Percentiles rank a stretch among this genome's conserved stretches.
phyloP scores from a whole-genome alignment of 2,797 vertebrate genomes.

The Arremon aurantiirostris region DNA sequence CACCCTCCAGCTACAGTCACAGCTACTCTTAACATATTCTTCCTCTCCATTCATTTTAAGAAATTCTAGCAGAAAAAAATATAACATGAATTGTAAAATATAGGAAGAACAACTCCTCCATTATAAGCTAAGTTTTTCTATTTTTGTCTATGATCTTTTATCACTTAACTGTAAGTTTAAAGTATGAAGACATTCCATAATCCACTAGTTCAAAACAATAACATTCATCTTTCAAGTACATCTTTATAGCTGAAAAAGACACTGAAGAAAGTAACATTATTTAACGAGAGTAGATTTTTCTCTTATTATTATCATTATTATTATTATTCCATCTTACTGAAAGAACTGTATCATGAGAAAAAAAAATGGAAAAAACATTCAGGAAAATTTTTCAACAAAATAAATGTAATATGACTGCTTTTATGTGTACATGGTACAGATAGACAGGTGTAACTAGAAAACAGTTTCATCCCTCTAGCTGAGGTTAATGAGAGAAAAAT shows the following conservation, averaged over 20 bases:
- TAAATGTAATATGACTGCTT: conserved; percentile 20
- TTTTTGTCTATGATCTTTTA: not conserved
- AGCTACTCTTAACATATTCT: not conserved
- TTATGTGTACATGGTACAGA: conserved; percentile 53
- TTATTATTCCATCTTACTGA: not conserved
- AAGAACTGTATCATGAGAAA: not conserved
- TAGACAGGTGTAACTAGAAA: conserved; percentile 17
- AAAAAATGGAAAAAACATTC: not conserved
- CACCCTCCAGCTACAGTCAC: not conserved
- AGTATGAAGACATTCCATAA: not conserved
- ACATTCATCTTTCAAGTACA: conserved; percentile 9
- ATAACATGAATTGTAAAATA: not conserved
- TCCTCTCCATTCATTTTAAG: not conserved
- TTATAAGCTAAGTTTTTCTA: not conserved
- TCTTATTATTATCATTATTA: not conserved
- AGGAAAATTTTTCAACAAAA: conserved; percentile 19
- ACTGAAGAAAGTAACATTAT: not conserved
- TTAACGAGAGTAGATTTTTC: not conserved
- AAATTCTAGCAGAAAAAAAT: not conserved
- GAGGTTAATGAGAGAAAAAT: not conserved
- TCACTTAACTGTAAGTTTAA: not conserved
- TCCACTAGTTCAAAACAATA: not conserved
- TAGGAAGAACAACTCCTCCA: not conserved
- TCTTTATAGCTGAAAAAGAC: not conserved
- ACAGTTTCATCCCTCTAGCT: conserved; percentile 2